These are phyloP conservation scores for Marisa cornuarietis DNA, from an alignment of 1,140 invertebrate species.

Conservation along the genomic window DNA sequence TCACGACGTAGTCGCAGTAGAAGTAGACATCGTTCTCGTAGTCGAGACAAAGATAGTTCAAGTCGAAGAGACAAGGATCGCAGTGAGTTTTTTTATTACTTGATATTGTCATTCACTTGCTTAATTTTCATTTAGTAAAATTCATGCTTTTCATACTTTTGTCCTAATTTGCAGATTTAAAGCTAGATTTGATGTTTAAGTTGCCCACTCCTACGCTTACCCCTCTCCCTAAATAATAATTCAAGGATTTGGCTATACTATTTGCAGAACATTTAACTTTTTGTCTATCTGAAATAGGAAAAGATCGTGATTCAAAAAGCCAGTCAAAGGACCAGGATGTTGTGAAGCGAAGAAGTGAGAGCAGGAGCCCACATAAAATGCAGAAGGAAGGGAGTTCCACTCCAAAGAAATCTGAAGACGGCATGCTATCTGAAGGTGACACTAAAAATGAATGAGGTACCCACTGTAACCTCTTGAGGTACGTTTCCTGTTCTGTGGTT, in stretches of 20 bases:
- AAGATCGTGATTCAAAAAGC: conserved; percentile 43
- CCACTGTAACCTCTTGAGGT: conserved; percentile 18
- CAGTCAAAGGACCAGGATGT: conserved; percentile 39
- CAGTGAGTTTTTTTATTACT: conserved; percentile 38
- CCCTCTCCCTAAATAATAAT: too few species aligned
- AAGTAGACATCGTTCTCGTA: conserved; percentile 25
- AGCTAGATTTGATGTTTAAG: background rate
- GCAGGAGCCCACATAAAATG: background rate
- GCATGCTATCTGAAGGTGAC: conserved; percentile 18
- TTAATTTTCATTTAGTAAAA: background rate
- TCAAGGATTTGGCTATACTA: too few species aligned
- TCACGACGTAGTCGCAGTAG: conserved; percentile 27
- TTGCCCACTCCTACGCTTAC: too few species aligned
- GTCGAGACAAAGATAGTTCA: conserved; percentile 30
- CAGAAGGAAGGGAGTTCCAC: background rate
- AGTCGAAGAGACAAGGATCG: conserved; percentile 39
- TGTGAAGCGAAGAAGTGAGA: conserved; percentile 34
- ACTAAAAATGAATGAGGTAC: conserved; percentile 27
- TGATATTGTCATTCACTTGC: background rate
- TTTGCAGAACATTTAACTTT: background rate
- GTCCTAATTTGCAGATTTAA: background rate
- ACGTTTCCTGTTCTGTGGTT: conserved; percentile 4
- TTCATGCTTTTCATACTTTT: too few species aligned
- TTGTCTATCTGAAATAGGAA: background rate
- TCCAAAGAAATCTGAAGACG: background rate